These are phyloP conservation scores for Urocolius indicus DNA, from an alignment of 2,113 vertebrate species.

Conservation along the genomic window DNA sequence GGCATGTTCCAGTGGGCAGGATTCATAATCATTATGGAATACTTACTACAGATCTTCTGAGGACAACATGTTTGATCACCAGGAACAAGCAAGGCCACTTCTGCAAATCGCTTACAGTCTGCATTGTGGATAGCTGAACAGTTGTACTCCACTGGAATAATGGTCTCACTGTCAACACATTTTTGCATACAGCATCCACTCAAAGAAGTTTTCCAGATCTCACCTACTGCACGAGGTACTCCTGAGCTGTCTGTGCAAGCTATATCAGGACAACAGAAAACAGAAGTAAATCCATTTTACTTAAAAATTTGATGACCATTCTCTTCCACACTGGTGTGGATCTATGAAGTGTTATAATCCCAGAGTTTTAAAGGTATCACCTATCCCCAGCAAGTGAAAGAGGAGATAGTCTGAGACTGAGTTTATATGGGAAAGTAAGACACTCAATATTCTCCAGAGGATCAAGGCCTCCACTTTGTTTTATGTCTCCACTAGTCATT, in stretches of 20 bases:
- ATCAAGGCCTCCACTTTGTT: neutral
- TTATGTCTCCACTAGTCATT: neutral
- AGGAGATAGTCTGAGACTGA: neutral
- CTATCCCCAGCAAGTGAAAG: neutral
- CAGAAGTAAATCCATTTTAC: neutral
- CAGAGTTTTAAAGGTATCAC: neutral
- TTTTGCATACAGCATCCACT: slow-evolving; percentile 90
- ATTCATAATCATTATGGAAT: neutral
- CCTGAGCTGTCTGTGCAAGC: slow-evolving; percentile 93
- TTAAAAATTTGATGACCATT: neutral
- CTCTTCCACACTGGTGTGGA: neutral
- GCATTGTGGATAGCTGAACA: slow-evolving; percentile 78
- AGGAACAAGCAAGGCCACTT: slow-evolving; percentile 84
- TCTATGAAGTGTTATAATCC: neutral
- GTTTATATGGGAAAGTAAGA: neutral
- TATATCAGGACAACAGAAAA: slow-evolving; percentile 62
- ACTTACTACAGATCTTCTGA: slow-evolving; percentile 89
- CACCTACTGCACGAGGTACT: slow-evolving; percentile 85
- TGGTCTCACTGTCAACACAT: slow-evolving; percentile 86
- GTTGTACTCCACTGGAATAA: slow-evolving; percentile 83
- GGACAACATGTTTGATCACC: slow-evolving; percentile 89
- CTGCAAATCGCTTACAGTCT: slow-evolving; percentile 82
- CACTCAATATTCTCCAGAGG: neutral
- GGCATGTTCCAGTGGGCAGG: neutral
- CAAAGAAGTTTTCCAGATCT: slow-evolving; percentile 89